These are phyloP conservation scores for Ahaetulla prasina DNA, from an alignment of 2,113 vertebrate genomes.

Conservation along the genomic window DNA sequence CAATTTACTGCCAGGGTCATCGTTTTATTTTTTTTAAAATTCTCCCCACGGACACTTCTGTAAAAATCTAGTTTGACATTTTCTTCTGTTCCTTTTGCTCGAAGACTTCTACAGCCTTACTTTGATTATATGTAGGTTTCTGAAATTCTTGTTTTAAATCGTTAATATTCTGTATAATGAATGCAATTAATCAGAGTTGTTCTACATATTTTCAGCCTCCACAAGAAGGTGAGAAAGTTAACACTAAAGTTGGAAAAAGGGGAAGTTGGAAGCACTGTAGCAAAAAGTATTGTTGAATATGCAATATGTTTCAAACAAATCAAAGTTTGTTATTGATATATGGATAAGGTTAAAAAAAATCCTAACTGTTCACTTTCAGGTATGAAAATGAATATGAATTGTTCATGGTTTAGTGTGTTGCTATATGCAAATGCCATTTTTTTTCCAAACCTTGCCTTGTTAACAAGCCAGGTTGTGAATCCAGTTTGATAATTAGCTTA, in stretches of 20 bases:
- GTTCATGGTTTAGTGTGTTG: not conserved
- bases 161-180: not conserved
- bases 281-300: not conserved
- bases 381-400: not conserved
- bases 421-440: not conserved
- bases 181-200: not conserved
- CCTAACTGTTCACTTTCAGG: not conserved
- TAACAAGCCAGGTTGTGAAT: not conserved
- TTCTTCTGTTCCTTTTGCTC: too few species aligned
- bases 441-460: not conserved
- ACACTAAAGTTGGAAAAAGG: not conserved
- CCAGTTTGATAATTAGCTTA: not conserved
- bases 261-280: not conserved
- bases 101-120: too few species aligned
- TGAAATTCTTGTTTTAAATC: not conserved
- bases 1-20: too few species aligned
- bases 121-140: too few species aligned
- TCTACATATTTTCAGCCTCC: not conserved
- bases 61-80: too few species aligned
- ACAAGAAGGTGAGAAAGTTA: not conserved
- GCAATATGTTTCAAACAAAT: not conserved
- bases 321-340: not conserved
- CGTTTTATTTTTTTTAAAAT: too few species aligned
- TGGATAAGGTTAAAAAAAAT: not conserved
- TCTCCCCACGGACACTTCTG: too few species aligned